phyloP scores from a whole-genome alignment of 2,797 vertebrate genomes.

The Pseudotriccus pelzelni region DNA sequence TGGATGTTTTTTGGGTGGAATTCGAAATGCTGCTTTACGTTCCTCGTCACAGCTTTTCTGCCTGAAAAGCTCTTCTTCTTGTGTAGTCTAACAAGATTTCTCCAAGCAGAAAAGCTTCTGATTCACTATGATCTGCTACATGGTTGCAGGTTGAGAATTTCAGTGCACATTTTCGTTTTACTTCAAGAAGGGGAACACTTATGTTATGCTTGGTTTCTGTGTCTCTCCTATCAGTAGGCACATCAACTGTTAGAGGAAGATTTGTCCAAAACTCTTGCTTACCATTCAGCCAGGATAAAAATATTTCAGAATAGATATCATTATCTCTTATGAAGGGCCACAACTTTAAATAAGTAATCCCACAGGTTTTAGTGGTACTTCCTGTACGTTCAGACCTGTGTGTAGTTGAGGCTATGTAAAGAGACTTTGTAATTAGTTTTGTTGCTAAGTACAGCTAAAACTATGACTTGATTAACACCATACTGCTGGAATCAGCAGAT shows the following conservation, averaged over 20 bases:
- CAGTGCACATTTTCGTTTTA: neutral
- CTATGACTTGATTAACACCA: neutral
- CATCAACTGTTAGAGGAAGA: neutral
- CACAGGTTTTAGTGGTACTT: neutral
- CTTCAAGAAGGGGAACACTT: neutral
- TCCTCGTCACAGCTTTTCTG: neutral
- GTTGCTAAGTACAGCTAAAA: neutral
- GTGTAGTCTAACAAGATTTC: neutral
- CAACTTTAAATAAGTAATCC: neutral
- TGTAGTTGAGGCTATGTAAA: neutral
- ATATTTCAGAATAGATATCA: neutral
- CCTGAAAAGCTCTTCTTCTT: neutral
- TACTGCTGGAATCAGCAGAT: neutral
- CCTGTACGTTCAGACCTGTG: neutral
- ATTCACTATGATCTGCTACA: neutral
- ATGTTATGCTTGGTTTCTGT: neutral
- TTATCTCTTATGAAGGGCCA: neutral
- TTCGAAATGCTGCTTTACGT: neutral
- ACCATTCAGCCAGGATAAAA: neutral
- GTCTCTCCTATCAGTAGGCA: neutral
- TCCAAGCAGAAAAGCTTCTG: neutral
- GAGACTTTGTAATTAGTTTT: neutral
- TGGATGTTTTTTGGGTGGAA: neutral
- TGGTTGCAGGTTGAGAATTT: neutral
- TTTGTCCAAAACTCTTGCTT: neutral